Percentiles rank a stretch among this genome's conserved stretches.
These are phyloP conservation scores for Catharus bicknelli DNA, from an alignment of 2,113 vertebrate genomes.

Conservation along the genomic window DNA sequence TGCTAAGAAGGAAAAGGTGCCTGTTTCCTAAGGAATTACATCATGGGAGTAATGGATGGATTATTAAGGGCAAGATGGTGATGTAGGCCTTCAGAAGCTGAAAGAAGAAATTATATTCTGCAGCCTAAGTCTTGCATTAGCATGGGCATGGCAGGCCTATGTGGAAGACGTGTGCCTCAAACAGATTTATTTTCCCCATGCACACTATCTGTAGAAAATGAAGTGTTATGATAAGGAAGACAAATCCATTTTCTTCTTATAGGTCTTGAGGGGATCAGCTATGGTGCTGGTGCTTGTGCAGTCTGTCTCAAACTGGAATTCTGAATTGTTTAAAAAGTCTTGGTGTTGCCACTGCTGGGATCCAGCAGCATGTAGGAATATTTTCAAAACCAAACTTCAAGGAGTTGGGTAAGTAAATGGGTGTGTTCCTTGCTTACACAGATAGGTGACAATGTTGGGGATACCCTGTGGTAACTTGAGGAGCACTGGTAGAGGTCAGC, in stretches of 20 bases:
- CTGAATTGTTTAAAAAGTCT: background rate
- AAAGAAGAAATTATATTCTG: background rate
- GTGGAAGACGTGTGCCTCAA: background rate
- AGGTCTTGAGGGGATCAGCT: background rate
- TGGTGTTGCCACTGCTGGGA: background rate
- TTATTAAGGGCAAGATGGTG: background rate
- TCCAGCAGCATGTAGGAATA: background rate
- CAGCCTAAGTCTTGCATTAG: background rate
- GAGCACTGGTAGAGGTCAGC: background rate
- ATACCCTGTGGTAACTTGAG: background rate
- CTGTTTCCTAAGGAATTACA: background rate
- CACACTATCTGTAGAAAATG: background rate
- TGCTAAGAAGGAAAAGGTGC: background rate
- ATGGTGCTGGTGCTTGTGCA: background rate
- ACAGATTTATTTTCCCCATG: background rate
- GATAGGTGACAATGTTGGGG: background rate
- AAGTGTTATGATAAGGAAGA: background rate
- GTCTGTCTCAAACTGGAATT: background rate
- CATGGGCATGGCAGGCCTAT: accelerated
- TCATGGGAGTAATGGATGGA: background rate
- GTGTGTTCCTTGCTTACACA: background rate
- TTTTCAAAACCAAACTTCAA: background rate
- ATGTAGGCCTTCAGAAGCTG: background rate
- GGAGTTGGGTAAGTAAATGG: background rate
- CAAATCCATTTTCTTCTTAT: background rate